phyloP scores from a whole-genome alignment of 2,797 vertebrate genomes.

The Allenopithecus nigroviridis region DNA sequence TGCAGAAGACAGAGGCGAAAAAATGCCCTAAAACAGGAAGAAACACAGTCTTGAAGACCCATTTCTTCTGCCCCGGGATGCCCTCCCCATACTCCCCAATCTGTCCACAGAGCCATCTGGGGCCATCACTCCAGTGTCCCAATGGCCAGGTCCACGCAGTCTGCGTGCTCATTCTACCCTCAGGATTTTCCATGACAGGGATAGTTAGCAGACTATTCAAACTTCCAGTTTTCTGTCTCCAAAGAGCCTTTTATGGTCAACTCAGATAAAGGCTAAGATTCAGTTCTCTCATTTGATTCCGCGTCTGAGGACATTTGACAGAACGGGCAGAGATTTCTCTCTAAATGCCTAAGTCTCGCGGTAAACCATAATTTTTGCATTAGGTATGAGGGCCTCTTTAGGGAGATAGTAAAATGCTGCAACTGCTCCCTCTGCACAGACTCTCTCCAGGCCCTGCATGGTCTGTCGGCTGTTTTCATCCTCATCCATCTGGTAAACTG shows the following conservation, averaged over 20 bases:
- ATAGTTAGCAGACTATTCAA: background rate
- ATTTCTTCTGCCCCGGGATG: background rate
- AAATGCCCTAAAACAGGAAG: background rate
- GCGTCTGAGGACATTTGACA: background rate
- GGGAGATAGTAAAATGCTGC: background rate
- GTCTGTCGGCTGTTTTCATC: background rate
- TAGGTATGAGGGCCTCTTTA: background rate
- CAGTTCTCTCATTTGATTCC: background rate
- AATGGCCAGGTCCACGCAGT: background rate
- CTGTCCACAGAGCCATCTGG: background rate
- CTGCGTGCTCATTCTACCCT: background rate
- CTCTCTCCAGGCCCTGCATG: background rate
- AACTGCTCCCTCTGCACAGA: background rate
- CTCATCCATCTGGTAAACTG: slow-evolving; percentile 62
- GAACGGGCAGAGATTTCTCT: background rate
- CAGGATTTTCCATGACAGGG: background rate
- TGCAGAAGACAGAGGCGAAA: background rate
- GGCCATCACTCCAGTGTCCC: background rate
- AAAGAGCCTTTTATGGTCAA: background rate
- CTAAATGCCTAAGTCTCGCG: background rate
- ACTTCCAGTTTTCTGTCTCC: background rate
- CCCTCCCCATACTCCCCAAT: rapidly evolving
- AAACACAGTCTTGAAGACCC: background rate
- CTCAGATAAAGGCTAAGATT: slow-evolving; percentile 18
- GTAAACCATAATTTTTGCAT: background rate